These are phyloP conservation scores for Zosterops japonicus DNA, from an alignment of 2,113 vertebrate species.

Conservation along the genomic window DNA sequence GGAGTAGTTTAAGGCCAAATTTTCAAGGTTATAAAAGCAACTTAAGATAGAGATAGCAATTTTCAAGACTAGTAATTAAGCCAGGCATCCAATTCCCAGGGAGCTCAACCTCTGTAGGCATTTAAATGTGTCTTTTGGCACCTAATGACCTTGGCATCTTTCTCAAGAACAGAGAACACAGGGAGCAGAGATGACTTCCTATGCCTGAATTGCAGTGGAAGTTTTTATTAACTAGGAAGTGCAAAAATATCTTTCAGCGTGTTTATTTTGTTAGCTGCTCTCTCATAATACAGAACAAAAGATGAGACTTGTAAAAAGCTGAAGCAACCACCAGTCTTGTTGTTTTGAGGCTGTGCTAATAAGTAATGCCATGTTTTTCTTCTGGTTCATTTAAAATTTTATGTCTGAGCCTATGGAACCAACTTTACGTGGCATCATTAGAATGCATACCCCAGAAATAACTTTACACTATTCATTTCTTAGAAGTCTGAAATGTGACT, in stretches of 20 bases:
- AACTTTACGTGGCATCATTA: neutral
- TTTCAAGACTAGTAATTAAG: conserved; percentile 51
- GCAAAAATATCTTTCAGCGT: neutral
- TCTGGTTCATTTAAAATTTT: neutral
- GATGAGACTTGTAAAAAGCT: neutral
- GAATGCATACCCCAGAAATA: conserved; percentile 13
- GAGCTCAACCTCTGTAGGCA: conserved; percentile 25
- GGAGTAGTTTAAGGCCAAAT: conserved; percentile 2
- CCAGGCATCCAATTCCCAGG: conserved; percentile 18
- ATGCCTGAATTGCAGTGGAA: neutral
- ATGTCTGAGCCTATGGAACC: neutral
- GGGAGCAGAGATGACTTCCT: neutral
- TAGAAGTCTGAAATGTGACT: conserved; percentile 4
- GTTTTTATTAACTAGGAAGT: neutral
- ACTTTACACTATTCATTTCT: neutral
- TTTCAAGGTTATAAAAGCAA: conserved; percentile 36
- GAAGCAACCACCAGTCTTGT: neutral
- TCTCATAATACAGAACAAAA: neutral
- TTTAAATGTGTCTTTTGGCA: conserved; percentile 51
- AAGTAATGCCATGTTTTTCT: neutral
- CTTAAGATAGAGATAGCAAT: conserved; percentile 40
- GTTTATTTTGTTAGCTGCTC: conserved; percentile 12
- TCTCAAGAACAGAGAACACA: neutral
- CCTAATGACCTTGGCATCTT: conserved; percentile 54
- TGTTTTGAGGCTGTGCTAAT: neutral